Evolutionary conservation across 2,797 vertebrate species (phyloP).

Genomic region (Margarornis squamiger): DNA sequence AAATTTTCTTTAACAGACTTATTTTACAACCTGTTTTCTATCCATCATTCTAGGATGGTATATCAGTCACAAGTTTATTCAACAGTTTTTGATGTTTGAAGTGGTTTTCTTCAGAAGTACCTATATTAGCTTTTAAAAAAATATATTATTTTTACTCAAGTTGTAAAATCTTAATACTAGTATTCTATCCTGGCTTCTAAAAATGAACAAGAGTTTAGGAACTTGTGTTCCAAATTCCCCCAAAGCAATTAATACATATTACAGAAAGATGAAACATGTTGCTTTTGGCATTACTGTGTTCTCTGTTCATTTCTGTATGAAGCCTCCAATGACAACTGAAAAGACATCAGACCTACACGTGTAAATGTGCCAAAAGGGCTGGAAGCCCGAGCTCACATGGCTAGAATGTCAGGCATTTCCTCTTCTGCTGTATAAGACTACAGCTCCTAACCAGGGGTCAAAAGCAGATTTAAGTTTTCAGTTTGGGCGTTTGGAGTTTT

Average conservation of each 20-base stretch:
- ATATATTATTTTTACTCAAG: background rate
- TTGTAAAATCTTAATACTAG: background rate
- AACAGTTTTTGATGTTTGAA: background rate
- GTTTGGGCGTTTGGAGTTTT: background rate
- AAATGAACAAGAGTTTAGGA: background rate
- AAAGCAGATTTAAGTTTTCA: constrained; percentile 60
- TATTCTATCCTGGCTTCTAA: background rate
- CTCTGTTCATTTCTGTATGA: constrained; percentile 50
- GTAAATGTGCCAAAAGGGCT: constrained; percentile 76
- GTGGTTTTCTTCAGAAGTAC: background rate
- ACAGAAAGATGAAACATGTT: constrained; percentile 61
- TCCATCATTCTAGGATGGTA: background rate
- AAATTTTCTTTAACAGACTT: background rate
- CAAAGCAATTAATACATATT: constrained; percentile 66
- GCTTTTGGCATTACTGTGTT: constrained; percentile 68
- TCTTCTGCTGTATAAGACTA: constrained; percentile 71
- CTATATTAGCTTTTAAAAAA: background rate
- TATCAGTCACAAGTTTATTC: background rate
- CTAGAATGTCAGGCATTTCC: constrained; percentile 88
- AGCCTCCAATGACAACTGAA: constrained; percentile 63
- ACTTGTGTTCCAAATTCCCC: background rate
- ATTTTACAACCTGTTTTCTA: background rate
- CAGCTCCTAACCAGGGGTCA: constrained; percentile 78
- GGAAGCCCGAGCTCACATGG: constrained; percentile 80
- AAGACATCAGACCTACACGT: constrained; percentile 69